phyloP scores from a whole-genome alignment of 1,140 invertebrate genomes.

The Agrilus planipennis region DNA sequence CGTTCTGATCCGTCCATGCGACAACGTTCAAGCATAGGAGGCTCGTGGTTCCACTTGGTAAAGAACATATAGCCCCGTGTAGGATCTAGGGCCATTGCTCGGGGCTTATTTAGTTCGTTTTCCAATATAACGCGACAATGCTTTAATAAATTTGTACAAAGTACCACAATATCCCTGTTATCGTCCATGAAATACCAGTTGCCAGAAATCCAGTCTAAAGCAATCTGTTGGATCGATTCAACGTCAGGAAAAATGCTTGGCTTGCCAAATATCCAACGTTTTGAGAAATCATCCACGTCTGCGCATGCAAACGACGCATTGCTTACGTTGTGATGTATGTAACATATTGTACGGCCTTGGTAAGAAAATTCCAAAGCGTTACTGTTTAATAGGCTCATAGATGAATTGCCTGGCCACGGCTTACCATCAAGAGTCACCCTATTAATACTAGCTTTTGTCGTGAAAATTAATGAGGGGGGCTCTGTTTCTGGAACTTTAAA shows the following conservation, averaged over 20 bases:
- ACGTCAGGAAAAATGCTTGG: constrained; percentile 44
- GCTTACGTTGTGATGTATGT: constrained; percentile 46
- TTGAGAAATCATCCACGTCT: constrained; percentile 44
- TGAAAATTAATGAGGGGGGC: constrained; percentile 40
- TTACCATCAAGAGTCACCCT: constrained; percentile 42
- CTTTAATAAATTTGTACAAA: constrained; percentile 50
- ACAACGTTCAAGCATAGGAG: constrained; percentile 49
- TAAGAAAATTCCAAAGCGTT: constrained; percentile 42
- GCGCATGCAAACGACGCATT: constrained; percentile 45
- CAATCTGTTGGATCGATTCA: constrained; percentile 52
- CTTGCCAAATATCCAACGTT: constrained; percentile 42
- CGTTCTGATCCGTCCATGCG: constrained; percentile 47
- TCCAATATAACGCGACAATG: constrained; percentile 57
- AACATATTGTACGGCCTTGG: constrained; percentile 53
- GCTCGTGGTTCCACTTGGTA: constrained; percentile 55
- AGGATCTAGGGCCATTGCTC: constrained; percentile 73
- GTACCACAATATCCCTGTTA: constrained; percentile 55
- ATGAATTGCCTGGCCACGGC: constrained; percentile 33
- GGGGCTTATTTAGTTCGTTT: constrained; percentile 55
- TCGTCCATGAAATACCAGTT: constrained; percentile 81
- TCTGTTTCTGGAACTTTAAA: constrained; percentile 40
- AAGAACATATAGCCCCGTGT: constrained; percentile 65
- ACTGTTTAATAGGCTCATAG: constrained; percentile 34
- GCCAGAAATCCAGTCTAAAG: constrained; percentile 73
- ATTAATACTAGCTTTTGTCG: constrained; percentile 40